phyloP scores from a whole-genome alignment of 2,888 invertebrate species.

The Acronicta alni region DNA sequence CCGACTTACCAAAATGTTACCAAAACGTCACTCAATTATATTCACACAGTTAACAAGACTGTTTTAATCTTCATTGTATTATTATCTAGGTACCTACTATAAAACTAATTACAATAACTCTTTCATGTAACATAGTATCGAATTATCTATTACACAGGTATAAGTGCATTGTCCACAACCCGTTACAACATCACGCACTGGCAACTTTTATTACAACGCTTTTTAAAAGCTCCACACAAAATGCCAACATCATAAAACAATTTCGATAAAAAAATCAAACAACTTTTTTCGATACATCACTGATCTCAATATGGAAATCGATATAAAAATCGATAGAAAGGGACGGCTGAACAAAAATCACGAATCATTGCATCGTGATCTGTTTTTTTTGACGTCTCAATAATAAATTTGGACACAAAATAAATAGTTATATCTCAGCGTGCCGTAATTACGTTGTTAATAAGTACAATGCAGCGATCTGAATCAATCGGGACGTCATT shows the following conservation, averaged over 20 bases:
- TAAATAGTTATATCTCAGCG: slow-evolving; percentile 85
- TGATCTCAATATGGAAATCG: slow-evolving; percentile 76
- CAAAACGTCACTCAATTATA: neutral
- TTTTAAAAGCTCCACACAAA: slow-evolving; percentile 44
- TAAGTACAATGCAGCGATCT: slow-evolving; percentile 83
- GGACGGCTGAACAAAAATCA: slow-evolving; percentile 69
- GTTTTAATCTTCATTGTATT: slow-evolving; percentile 25
- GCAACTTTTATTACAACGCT: slow-evolving; percentile 43
- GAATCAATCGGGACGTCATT: slow-evolving; percentile 85
- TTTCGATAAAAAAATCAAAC: slow-evolving; percentile 67
- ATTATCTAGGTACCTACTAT: slow-evolving; percentile 20
- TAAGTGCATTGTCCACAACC: slow-evolving; percentile 42
- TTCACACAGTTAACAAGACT: slow-evolving; percentile 22
- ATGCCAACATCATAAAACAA: slow-evolving; percentile 61
- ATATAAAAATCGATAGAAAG: slow-evolving; percentile 73
- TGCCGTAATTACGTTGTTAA: slow-evolving; percentile 87
- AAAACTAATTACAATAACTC: slow-evolving; percentile 44
- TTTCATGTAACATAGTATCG: slow-evolving; percentile 47
- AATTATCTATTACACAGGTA: slow-evolving; percentile 52
- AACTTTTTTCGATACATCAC: slow-evolving; percentile 58
- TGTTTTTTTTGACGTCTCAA: slow-evolving; percentile 79
- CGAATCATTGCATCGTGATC: slow-evolving; percentile 82
- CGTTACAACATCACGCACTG: slow-evolving; percentile 47
- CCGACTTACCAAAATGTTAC: too few species aligned
- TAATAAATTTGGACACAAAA: slow-evolving; percentile 85